phyloP scores from a whole-genome alignment of 2,113 vertebrate genomes.

The Mohoua ochrocephala region DNA sequence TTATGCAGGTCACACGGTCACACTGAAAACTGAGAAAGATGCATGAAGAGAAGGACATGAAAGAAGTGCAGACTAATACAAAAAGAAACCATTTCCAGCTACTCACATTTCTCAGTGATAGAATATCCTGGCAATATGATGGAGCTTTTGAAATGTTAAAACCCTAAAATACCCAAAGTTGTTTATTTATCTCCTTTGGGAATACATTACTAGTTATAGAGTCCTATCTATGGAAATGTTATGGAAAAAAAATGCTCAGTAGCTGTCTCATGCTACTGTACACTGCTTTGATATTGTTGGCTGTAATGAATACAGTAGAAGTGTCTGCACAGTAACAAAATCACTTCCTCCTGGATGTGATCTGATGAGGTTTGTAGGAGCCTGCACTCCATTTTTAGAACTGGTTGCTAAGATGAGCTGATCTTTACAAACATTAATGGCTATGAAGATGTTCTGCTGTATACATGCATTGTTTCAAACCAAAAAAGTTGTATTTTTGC shows the following conservation, averaged over 20 bases:
- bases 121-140: not conserved
- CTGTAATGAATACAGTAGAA: constrained; percentile 53
- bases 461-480: not conserved
- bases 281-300: not conserved
- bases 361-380: not conserved
- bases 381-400: constrained; percentile 24
- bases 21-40: not conserved
- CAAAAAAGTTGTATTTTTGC: not conserved
- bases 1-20: not conserved
- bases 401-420: not conserved
- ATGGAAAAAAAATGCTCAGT: not conserved
- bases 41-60: not conserved
- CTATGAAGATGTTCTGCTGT: not conserved
- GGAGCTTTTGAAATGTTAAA: not conserved
- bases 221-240: not conserved
- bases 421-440: not conserved
- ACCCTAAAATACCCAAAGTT: not conserved
- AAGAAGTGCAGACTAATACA: not conserved
- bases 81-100: not conserved
- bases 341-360: constrained; percentile 51
- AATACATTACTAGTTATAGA: not conserved
- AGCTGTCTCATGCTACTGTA: not conserved
- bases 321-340: constrained; percentile 21
- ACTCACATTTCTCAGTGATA: not conserved
- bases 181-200: not conserved